These are phyloP conservation scores for Anguilla marmorata DNA, from an alignment of 2,797 vertebrate genomes.

Conservation along the genomic window DNA sequence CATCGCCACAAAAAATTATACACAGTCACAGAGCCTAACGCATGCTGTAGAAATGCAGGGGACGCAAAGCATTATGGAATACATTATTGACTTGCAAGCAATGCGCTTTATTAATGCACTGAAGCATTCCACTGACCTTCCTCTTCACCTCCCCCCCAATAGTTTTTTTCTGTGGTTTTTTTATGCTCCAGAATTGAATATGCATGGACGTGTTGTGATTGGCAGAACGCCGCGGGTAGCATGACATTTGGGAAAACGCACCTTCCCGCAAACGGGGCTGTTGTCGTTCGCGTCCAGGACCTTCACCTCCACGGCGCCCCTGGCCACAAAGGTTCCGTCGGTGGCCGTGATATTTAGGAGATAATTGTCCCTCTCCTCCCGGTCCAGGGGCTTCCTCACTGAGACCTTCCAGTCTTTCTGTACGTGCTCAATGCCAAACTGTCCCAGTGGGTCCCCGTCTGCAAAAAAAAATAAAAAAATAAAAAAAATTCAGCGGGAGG, in stretches of 20 bases:
- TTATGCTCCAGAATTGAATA: neutral
- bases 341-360: conserved; percentile 95
- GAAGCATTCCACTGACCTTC: neutral
- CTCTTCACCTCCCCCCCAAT: neutral
- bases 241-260: conserved; percentile 52
- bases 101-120: neutral
- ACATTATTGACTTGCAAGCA: neutral
- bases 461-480: conserved; percentile 28
- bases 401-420: conserved; percentile 98
- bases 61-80: neutral
- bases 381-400: conserved; percentile 89
- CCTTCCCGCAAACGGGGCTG: conserved; percentile 96
- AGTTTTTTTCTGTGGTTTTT: neutral
- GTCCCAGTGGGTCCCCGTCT: conserved; percentile 94
- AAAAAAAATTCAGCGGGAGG: neutral
- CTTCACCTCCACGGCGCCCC: conserved; percentile 94
- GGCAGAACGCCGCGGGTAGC: conserved; percentile 1
- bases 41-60: neutral
- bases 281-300: conserved; percentile 98
- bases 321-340: conserved; percentile 90
- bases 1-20: neutral
- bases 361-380: conserved; percentile 92
- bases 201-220: neutral
- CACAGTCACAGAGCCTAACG: neutral
- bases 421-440: conserved; percentile 90